phyloP scores from a whole-genome alignment of 2,888 invertebrate species.

The Emmelina monodactyla region DNA sequence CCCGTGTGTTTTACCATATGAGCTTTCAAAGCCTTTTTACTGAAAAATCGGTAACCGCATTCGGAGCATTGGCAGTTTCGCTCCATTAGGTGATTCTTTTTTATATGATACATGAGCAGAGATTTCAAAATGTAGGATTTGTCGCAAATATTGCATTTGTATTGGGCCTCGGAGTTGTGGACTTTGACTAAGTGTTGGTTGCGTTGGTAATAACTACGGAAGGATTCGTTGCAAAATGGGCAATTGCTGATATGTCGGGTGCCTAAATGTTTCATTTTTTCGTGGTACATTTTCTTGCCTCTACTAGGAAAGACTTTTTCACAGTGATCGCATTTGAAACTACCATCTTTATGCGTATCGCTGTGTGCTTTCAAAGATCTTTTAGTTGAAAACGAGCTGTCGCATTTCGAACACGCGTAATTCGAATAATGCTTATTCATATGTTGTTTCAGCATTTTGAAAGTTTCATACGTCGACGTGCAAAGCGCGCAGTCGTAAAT shows the following conservation, averaged over 20 bases:
- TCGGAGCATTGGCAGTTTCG: constrained; percentile 52
- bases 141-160: constrained; percentile 48
- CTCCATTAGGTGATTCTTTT: constrained; percentile 55
- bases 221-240: constrained; percentile 39
- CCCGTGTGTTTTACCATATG: constrained; percentile 60
- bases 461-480: constrained; percentile 41
- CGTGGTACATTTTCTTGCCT: constrained; percentile 42
- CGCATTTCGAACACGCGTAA: constrained; percentile 36
- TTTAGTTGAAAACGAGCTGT: constrained; percentile 37
- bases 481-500: constrained; percentile 43
- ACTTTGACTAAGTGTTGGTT: constrained; percentile 49
- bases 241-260: constrained; percentile 43
- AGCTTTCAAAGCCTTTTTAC: constrained; percentile 57
- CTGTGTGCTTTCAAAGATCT: constrained; percentile 36
- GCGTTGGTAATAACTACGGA: constrained; percentile 46
- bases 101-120: constrained; percentile 45
- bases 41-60: constrained; percentile 59
- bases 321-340: constrained; percentile 44
- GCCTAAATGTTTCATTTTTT: constrained; percentile 45
- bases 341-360: constrained; percentile 38
- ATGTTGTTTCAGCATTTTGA: constrained; percentile 51
- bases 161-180: constrained; percentile 44
- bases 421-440: constrained; percentile 51
- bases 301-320: constrained; percentile 41
- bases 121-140: constrained; percentile 40